These are phyloP conservation scores for Brachionus plicatilis DNA, from an alignment of 1,140 invertebrate species.

Conservation along the genomic window DNA sequence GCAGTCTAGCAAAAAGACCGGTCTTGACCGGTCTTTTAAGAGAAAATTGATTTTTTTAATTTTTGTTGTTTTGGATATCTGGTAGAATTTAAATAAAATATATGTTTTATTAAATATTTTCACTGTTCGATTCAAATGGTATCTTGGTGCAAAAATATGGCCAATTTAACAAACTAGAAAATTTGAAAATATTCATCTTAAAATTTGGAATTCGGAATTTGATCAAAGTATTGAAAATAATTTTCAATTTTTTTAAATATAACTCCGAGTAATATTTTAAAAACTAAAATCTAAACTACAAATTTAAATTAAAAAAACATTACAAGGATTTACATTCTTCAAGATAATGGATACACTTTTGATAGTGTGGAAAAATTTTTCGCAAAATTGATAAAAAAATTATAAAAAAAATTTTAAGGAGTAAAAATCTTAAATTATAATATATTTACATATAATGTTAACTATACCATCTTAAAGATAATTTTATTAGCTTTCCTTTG, in stretches of 20 bases:
- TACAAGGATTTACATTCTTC: background rate
- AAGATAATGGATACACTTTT: constrained; percentile 32
- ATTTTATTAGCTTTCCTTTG: too few relatives aligned
- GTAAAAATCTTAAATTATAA: too few relatives aligned
- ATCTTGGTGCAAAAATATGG: constrained; percentile 21
- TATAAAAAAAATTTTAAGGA: too few relatives aligned
- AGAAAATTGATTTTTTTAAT: too few relatives aligned
- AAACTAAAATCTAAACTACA: background rate
- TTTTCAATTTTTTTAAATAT: background rate
- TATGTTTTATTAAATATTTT: too few relatives aligned
- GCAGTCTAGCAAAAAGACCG: too few relatives aligned
- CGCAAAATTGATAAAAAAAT: constrained; percentile 26
- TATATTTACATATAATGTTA: too few relatives aligned
- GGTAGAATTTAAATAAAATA: too few relatives aligned
- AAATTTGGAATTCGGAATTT: constrained; percentile 10
- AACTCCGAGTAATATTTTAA: background rate
- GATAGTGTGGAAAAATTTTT: constrained; percentile 20
- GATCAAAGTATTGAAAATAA: background rate
- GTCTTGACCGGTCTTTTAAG: too few relatives aligned
- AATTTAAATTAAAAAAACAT: background rate
- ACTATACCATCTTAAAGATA: too few relatives aligned
- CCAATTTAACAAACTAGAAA: background rate
- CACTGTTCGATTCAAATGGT: constrained; percentile 3
- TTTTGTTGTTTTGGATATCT: too few relatives aligned
- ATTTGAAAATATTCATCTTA: background rate